Percentiles rank a stretch among this genome's conserved stretches.
phyloP scores from a whole-genome alignment of 2,113 vertebrate genomes.

The Anguilla japonica region DNA sequence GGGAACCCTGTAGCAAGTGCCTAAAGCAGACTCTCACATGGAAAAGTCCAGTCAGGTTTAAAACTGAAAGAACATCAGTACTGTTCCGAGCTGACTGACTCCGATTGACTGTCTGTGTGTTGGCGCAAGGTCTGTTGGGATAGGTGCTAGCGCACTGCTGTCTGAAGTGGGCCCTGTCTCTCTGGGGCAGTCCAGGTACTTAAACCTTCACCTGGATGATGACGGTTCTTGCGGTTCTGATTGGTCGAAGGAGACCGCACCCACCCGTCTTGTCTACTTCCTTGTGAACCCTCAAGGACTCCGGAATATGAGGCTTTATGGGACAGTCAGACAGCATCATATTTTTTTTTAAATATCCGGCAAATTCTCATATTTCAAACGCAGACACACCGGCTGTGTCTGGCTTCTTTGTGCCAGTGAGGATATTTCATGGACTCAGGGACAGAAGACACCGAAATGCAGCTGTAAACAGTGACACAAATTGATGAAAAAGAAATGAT shows the following conservation, averaged over 20 bases:
- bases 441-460: too few relatives aligned
- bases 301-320: too few relatives aligned
- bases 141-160: not conserved
- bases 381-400: too few relatives aligned
- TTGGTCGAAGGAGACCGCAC: not conserved
- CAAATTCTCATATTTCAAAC: too few relatives aligned
- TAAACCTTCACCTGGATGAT: not conserved
- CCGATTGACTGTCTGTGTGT: not conserved
- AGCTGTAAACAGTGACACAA: too few relatives aligned
- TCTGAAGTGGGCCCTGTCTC: not conserved
- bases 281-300: too few relatives aligned
- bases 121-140: not conserved
- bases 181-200: not conserved
- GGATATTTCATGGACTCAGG: too few relatives aligned
- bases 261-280: not conserved
- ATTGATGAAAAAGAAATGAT: too few relatives aligned
- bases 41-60: not conserved
- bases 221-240: not conserved
- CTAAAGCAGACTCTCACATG: not conserved
- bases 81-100: not conserved
- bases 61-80: not conserved
- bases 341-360: too few relatives aligned
- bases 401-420: too few relatives aligned
- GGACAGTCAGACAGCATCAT: not conserved
- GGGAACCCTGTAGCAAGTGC: too few relatives aligned